Percentiles rank a stretch among this genome's conserved stretches.
phyloP scores from a whole-genome alignment of 2,888 invertebrate species.

The Chaetogeoica ovagalla region DNA sequence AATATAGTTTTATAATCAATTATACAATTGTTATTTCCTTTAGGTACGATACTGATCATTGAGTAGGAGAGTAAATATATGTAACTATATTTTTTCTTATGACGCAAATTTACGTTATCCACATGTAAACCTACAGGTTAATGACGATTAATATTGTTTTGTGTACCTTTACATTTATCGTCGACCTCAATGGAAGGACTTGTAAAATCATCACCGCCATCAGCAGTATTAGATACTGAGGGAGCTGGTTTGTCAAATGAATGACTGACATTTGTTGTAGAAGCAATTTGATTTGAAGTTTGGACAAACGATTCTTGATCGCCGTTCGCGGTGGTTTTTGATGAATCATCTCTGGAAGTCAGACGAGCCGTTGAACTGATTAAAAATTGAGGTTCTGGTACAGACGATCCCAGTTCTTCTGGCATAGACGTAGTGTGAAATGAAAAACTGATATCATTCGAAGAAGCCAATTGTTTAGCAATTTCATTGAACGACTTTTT shows the following conservation, averaged over 20 bases:
- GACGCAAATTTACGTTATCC: too few species aligned
- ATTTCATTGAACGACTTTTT: too few species aligned
- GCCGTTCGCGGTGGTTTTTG: not conserved
- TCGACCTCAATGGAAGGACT: conserved; percentile 2
- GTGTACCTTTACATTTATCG: not conserved
- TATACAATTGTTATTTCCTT: too few species aligned
- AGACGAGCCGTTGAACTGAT: conserved; percentile 23
- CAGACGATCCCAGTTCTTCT: not conserved
- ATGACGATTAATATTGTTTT: conserved; percentile 30
- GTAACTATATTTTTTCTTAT: too few species aligned
- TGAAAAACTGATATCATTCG: conserved; percentile 27
- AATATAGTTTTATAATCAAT: too few species aligned
- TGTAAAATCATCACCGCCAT: not conserved
- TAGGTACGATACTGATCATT: too few species aligned
- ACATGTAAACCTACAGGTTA: too few species aligned
- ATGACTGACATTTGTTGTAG: conserved; percentile 58
- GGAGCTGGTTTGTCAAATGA: conserved; percentile 59
- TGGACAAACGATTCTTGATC: conserved; percentile 3
- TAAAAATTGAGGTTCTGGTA: conserved; percentile 26
- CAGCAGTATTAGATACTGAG: conserved; percentile 12
- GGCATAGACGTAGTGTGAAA: conserved; percentile 49
- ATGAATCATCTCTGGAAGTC: not conserved
- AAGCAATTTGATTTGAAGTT: conserved; percentile 7
- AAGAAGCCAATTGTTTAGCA: conserved; percentile 19
- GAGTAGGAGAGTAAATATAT: too few species aligned